Conservation (phyloP, 2,888 invertebrate species). For the Strigamia transsilvanica region DNA sequence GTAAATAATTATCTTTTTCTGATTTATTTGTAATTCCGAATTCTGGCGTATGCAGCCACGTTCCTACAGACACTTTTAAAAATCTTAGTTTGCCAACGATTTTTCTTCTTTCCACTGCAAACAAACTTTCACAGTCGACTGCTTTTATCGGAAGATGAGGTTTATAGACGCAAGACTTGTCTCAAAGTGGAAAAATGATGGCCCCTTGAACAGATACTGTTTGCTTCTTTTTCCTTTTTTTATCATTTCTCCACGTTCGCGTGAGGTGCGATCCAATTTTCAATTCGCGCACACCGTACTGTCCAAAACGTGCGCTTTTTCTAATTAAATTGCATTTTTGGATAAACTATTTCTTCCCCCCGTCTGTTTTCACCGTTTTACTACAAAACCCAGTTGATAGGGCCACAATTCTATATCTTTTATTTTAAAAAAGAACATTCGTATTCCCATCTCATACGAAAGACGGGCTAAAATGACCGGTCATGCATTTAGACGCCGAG, state of each 20-base stretch:
- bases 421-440: not conserved
- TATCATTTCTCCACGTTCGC: not conserved
- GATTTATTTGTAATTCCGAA: too few species aligned
- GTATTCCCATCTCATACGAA: not conserved
- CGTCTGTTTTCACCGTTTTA: not conserved
- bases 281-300: too few species aligned
- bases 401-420: not conserved
- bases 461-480: not conserved
- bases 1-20: too few species aligned
- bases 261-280: not conserved
- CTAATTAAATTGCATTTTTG: too few species aligned
- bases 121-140: not conserved
- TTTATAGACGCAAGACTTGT: constrained; percentile 2
- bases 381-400: not conserved
- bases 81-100: too few species aligned
- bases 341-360: not conserved
- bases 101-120: not conserved
- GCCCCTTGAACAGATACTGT: not conserved
- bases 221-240: not conserved
- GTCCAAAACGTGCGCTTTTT: too few species aligned
- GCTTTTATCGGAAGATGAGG: constrained; percentile 8
- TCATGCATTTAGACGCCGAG: not conserved
- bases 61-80: too few species aligned
- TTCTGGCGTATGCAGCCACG: too few species aligned
- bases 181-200: not conserved